Base-by-base conservation (phyloP, 30 jellyfish, hydroid and myxozoan species). In the Phacellophora camtschatica region DNA sequence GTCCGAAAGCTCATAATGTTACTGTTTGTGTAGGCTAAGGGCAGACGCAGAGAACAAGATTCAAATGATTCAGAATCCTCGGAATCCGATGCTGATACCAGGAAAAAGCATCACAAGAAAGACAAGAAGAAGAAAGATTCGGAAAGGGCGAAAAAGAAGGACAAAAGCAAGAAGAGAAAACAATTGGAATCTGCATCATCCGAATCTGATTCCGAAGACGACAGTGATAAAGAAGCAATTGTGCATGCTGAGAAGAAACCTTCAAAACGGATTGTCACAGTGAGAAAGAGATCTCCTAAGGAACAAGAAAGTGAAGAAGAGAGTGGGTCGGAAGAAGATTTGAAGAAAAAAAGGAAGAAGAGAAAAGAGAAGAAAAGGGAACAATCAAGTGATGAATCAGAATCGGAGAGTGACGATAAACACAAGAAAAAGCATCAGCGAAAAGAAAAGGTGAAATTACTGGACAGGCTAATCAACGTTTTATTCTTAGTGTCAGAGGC, bases 301-400 rank as follows among this genome's bases (percentile, higher is more conserved):
- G 36, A 46, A 51, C 66, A 83, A 19, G 91, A 80, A 37, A 80
- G 91, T 43, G 78, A 77, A 65, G 90, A 65, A 1, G 82, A 77
- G 51, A 80, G 91, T 37, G 91, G 25, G 10, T 53, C 82, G 4
- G 91, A 65, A 11, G 57, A 46, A 18, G 71, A 63, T 24, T 36
- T 1, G 50, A 80, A 65, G 84, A 63, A 49, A 71, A 42, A 27
- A 20, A 70, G 66, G 69, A 37, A 66, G 48, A 67, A 65, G 68
- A 80, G 41, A 63, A 59, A 43, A 13, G 63, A 71, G 85, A 51
- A 41, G 66, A 76, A 37, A 68, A 66, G 35, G 57, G 77, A 50
- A 29, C 69, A 23, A 33, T 36, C 91, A 30, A 64, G 84, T 3
- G 90, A 78, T 16, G 91, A 65, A 63, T 77, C 89, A 15, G 73